Conservation (phyloP, 2,113 vertebrate species). For the Plotosus lineatus region DNA sequence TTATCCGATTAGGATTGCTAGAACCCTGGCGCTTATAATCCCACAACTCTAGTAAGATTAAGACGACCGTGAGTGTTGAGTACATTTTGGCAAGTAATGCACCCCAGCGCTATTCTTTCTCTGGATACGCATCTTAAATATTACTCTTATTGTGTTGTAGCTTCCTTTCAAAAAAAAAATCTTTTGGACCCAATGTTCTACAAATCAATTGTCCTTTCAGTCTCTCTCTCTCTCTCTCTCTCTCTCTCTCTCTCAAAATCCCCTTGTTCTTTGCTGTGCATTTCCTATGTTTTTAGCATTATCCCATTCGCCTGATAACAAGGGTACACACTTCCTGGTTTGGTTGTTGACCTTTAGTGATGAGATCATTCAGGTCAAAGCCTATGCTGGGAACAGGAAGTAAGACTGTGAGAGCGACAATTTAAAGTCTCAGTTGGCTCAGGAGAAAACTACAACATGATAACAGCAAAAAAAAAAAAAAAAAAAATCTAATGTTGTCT, state of each 20-base stretch:
- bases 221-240: not conserved
- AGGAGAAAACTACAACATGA: not conserved
- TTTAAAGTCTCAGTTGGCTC: constrained; percentile 19
- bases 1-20: too few relatives aligned
- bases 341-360: constrained; percentile 49
- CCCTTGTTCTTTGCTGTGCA: constrained; percentile 16
- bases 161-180: constrained; percentile 25
- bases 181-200: constrained; percentile 16
- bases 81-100: not conserved
- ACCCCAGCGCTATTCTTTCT: not conserved
- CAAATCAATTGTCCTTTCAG: constrained; percentile 26
- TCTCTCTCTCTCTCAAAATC: constrained; percentile 3
- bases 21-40: too few relatives aligned
- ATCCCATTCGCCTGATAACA: constrained; percentile 39
- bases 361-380: constrained; percentile 42
- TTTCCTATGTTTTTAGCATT: constrained; percentile 45
- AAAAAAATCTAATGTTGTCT: not conserved
- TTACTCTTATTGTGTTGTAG: constrained; percentile 14
- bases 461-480: not conserved
- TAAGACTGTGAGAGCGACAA: constrained; percentile 35
- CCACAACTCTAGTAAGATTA: too few relatives aligned
- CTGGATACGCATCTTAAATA: not conserved
- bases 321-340: constrained; percentile 46
- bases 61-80: too few relatives aligned
- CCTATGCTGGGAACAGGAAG: constrained; percentile 42